phyloP scores from a whole-genome alignment of 1,140 invertebrate genomes.

The Drosophila suzukii region DNA sequence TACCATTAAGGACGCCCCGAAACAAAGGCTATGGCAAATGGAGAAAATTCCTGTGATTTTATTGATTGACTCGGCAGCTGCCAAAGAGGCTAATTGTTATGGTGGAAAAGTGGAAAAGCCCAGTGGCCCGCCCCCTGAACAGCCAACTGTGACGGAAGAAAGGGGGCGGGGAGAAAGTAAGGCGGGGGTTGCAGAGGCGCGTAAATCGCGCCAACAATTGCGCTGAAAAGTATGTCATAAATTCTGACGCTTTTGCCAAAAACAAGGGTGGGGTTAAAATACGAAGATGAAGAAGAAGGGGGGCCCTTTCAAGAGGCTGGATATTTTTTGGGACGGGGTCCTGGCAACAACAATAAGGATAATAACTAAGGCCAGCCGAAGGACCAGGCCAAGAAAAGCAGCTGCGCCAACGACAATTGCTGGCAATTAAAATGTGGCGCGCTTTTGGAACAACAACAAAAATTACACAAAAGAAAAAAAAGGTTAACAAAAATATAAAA shows the following conservation, averaged over 20 bases:
- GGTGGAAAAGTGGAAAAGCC: conserved; percentile 5
- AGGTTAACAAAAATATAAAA: not conserved
- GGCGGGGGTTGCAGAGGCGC: conserved; percentile 40
- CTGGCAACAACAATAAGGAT: conserved; percentile 45
- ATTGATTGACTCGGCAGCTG: conserved; percentile 51
- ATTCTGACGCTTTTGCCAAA: conserved; percentile 63
- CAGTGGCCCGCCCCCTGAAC: conserved; percentile 5
- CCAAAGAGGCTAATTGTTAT: conserved; percentile 53
- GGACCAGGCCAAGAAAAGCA: conserved; percentile 49
- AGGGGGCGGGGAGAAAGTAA: not conserved
- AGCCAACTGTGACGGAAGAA: conserved; percentile 27
- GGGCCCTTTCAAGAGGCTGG: not conserved
- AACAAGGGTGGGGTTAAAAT: conserved; percentile 16
- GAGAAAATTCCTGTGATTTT: conserved; percentile 29
- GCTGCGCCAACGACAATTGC: conserved; percentile 75
- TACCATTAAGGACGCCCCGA: conserved; percentile 11
- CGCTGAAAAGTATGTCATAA: conserved; percentile 81
- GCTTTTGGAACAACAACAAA: conserved; percentile 53
- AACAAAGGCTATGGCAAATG: conserved; percentile 18
- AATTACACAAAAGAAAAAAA: conserved; percentile 21
- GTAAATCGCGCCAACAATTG: conserved; percentile 79
- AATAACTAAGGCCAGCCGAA: conserved; percentile 42
- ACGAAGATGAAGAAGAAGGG: not conserved
- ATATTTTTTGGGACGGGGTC: not conserved
- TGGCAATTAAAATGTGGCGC: conserved; percentile 84